Conservation (phyloP, 2,797 vertebrate species). For the Enteromius afrohamiltoni region DNA sequence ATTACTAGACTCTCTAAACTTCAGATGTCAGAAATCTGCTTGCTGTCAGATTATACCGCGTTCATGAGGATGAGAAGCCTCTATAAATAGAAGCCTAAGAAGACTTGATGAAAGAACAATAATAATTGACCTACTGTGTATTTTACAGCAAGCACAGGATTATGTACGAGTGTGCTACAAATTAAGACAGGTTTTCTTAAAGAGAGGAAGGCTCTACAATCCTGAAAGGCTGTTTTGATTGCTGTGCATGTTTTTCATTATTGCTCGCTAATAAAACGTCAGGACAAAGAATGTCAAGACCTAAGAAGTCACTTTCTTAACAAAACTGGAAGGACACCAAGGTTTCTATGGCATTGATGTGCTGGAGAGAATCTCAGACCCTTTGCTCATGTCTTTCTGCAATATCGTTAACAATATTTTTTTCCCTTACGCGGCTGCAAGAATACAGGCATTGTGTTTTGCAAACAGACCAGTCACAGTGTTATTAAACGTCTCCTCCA, state of each 20-base stretch:
- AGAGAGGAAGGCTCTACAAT: not conserved
- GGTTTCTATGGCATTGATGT: slow-evolving; percentile 33
- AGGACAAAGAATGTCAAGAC: slow-evolving; percentile 38
- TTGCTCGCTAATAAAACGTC: slow-evolving; percentile 35
- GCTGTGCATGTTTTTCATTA: slow-evolving; percentile 25
- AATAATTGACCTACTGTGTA: slow-evolving; percentile 13
- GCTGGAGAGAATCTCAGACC: slow-evolving; percentile 25
- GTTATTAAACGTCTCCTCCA: slow-evolving; percentile 31
- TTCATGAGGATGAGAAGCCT: not conserved
- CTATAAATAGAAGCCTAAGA: not conserved
- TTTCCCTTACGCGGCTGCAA: slow-evolving; percentile 30
- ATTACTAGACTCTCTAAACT: slow-evolving; percentile 44
- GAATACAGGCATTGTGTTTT: slow-evolving; percentile 57
- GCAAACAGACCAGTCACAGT: slow-evolving; percentile 44
- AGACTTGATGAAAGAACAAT: slow-evolving; percentile 21
- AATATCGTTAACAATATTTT: slow-evolving; percentile 37
- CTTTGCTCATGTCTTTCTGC: slow-evolving; percentile 28
- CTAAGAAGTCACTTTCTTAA: slow-evolving; percentile 41
- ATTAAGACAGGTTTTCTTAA: slow-evolving; percentile 4
- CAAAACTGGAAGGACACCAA: slow-evolving; percentile 31
- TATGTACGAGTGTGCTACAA: not conserved
- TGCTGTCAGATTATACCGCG: slow-evolving; percentile 33
- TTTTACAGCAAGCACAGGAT: slow-evolving; percentile 5
- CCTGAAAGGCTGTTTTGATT: slow-evolving; percentile 12
- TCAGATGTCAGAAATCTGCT: slow-evolving; percentile 36